phyloP scores from a whole-genome alignment of 2,888 invertebrate genomes.

The Callyntrura sp. region DNA sequence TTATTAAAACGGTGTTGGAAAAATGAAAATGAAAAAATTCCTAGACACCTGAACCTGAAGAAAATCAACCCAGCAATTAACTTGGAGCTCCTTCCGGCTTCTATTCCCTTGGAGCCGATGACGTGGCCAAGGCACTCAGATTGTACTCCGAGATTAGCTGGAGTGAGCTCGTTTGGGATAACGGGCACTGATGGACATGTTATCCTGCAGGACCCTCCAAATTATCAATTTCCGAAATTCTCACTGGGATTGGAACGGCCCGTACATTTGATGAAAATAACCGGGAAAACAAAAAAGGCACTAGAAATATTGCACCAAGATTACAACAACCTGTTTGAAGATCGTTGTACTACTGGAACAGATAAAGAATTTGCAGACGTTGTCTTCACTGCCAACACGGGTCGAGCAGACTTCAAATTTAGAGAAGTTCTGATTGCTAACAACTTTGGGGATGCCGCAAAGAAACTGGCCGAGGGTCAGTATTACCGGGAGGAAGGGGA shows the following conservation, averaged over 20 bases:
- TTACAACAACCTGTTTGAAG: neutral
- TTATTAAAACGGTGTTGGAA: conserved; percentile 70
- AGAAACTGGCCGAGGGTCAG: neutral
- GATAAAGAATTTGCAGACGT: neutral
- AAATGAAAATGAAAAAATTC: conserved; percentile 72
- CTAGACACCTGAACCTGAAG: conserved; percentile 70
- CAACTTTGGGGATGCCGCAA: too few species aligned
- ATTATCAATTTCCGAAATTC: neutral
- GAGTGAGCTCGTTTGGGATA: conserved; percentile 73
- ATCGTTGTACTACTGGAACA: too few species aligned
- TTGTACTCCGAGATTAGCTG: conserved; percentile 51
- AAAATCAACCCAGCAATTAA: conserved; percentile 74
- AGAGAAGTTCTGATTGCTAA: neutral
- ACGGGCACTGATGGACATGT: conserved; percentile 69
- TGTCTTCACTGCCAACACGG: neutral
- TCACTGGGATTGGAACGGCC: neutral
- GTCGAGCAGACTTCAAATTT: neutral
- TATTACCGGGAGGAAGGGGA: neutral
- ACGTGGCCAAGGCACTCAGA: conserved; percentile 1
- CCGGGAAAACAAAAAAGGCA: neutral
- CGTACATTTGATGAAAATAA: neutral
- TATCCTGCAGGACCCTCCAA: conserved; percentile 57
- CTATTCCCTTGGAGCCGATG: conserved; percentile 62
- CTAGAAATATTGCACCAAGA: neutral
- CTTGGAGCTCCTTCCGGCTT: conserved; percentile 77